Base-by-base conservation (phyloP, 2,888 invertebrate genomes). In the Entomobrya multifasciata region DNA sequence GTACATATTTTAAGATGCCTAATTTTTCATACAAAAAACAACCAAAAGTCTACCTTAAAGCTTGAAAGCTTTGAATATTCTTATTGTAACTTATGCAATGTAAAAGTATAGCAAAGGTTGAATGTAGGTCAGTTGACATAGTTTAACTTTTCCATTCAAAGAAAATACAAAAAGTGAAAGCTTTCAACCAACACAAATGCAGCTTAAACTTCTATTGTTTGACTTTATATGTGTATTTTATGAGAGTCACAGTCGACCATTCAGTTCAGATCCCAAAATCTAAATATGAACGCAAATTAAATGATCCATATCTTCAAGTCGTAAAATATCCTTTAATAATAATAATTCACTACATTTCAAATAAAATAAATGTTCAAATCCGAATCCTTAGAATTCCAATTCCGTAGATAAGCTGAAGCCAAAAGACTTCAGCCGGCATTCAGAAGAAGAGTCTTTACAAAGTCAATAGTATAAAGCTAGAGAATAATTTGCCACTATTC, bases 281-380 rank as follows among this genome's bases (percentile, higher is more conserved):
- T 57, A 36, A 65, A 65, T 65, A 13, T 65, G 25, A 70, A 70
- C 70, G 70, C 47, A 70, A 74, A 74, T 74, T 30, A 74, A 74
- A 74, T 74, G 74, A 74, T 74, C 74, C 74, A 74, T 74, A 74
- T 74, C 74, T 74, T 17, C 52, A 74, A 74, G 52, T 74, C 74
- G 47, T 74, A 74, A 74, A 74, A 74, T 74, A 74, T 74, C 17
- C 36, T 55, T 52, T 74, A 74, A 74, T 74, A 74, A 74, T 55
- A 74, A 74, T 74, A 74, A 74, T 36, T 74, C 74, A 49, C 52
- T 17, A 30, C 20, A 13, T 49, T 11, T 15, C 13, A 49, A 49
- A 49, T n/a, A 49, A n/a, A n/a, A 49, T 11, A 36, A 6, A 52
- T 15, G n/a, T 8, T 52, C 52, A 11, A 52, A 52, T n/a, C 47